phyloP scores from a whole-genome alignment of 2,797 vertebrate species.

The Lepidocolaptes lacrymiger region DNA sequence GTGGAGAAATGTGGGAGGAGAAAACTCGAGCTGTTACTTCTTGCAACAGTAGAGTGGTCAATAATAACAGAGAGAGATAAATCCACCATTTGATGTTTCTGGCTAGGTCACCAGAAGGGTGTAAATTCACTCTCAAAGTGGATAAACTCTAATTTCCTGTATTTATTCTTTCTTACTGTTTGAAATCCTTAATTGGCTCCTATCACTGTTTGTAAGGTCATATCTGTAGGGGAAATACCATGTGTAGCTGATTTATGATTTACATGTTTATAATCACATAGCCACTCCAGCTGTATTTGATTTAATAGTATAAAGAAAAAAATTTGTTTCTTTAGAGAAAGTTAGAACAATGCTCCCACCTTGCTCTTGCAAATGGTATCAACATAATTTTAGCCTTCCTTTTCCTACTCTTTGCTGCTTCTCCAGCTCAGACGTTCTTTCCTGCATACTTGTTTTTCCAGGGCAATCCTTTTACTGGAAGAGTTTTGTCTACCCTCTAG shows the following conservation, averaged over 20 bases:
- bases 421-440: neutral
- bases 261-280: neutral
- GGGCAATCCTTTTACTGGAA: neutral
- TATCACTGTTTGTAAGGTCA: neutral
- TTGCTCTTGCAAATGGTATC: neutral
- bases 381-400: neutral
- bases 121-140: neutral
- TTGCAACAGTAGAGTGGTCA: neutral
- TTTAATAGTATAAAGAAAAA: neutral
- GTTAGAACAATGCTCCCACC: conserved; percentile 15
- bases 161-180: neutral
- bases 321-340: neutral
- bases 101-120: too few relatives aligned
- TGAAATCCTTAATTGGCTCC: neutral
- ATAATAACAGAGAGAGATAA: neutral
- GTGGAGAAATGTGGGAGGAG: neutral
- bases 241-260: neutral
- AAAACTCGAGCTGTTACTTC: neutral
- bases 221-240: neutral
- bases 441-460: neutral
- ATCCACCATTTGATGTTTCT: neutral
- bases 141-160: neutral
- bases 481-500: conserved; percentile 71
- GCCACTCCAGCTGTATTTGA: neutral
- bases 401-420: neutral